Evolutionary conservation across 2,888 invertebrate genomes (phyloP).

Genomic region (Notodonta dromedarius): DNA sequence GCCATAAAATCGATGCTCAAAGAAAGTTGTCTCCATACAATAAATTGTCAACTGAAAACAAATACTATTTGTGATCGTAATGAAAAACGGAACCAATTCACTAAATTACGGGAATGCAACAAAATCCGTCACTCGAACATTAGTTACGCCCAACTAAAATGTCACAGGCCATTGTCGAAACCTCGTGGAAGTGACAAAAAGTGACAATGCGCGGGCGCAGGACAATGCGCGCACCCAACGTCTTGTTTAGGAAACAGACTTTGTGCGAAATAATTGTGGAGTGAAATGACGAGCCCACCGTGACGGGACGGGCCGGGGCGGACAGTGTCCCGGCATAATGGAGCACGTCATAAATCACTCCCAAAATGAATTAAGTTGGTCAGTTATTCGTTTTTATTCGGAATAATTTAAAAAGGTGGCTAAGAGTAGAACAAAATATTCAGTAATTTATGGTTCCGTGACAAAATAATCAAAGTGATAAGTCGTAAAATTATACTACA

Average conservation of each 20-base stretch:
- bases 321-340: constrained; percentile 18
- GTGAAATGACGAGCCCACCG: constrained; percentile 68
- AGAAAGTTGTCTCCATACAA: constrained; percentile 4
- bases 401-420: constrained; percentile 10
- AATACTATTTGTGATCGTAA: constrained; percentile 10
- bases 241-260: constrained; percentile 75
- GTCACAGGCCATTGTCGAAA: constrained; percentile 49
- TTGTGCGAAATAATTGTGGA: constrained; percentile 53
- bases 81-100: constrained; percentile 41
- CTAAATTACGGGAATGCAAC: constrained; percentile 47
- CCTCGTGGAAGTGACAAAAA: constrained; percentile 32
- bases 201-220: constrained; percentile 36
- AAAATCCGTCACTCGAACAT: constrained; percentile 62
- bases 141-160: constrained; percentile 55
- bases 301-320: constrained; percentile 48
- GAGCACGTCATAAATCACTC: constrained; percentile 35
- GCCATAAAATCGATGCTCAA: constrained; percentile 5
- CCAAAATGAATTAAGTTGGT: constrained; percentile 26
- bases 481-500: too few species aligned
- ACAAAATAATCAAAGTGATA: neutral
- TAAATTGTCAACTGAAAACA: constrained; percentile 17
- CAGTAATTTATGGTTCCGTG: neutral
- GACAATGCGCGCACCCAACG: constrained; percentile 60
- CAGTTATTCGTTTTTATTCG: constrained; percentile 23
- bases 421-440: neutral